Base-by-base conservation (phyloP, 2,113 vertebrate genomes). In the Coryphaenoides rupestris region DNA sequence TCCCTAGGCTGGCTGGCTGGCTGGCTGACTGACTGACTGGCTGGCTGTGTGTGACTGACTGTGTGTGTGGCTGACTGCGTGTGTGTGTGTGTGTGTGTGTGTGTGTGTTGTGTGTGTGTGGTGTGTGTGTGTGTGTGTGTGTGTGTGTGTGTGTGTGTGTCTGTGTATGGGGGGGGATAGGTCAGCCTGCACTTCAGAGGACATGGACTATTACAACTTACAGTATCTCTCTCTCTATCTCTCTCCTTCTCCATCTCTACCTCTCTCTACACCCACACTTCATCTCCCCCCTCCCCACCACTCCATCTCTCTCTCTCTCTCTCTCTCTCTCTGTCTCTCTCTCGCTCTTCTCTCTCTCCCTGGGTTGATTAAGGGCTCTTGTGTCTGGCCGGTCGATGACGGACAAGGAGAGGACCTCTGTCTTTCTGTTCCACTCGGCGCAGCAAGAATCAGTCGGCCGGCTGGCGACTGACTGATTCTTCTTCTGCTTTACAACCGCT, bases 1-100 rank as follows among this genome's bases (percentile, higher is more conserved):
- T 82, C 78, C 60, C 71, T 47, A 59, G 68, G 69, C 47, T 65
- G 21, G 58, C 23, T 16, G 22, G 21, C 5, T 49, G 65, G 65
- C 13, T 5, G 49, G n/a, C n/a, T 54, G 67, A 45, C 46, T 49
- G 57, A 56, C 66, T 63, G 60, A n/a, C n/a, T n/a, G n/a, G n/a
- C n/a, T n/a, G n/a, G n/a, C n/a, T n/a, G n/a, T n/a, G n/a, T n/a
- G n/a, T n/a, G n/a, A n/a, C n/a, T n/a, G n/a, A n/a, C n/a, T 47
- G 61, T 52, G 53, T 57, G 60, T 45, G 40, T 64, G 61, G n/a
- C n/a, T n/a, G n/a, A n/a, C n/a, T 64, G 61, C 60, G 60, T 22
- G 56, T 60, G 67, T 40, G 60, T 58, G 67, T 66, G 66, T 56
- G 53, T 62, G 26, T 58, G 58, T 56, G 49, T 22, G 58, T 46